Base-by-base conservation (phyloP, 2,797 vertebrate species). In the Spheniscus humboldti region DNA sequence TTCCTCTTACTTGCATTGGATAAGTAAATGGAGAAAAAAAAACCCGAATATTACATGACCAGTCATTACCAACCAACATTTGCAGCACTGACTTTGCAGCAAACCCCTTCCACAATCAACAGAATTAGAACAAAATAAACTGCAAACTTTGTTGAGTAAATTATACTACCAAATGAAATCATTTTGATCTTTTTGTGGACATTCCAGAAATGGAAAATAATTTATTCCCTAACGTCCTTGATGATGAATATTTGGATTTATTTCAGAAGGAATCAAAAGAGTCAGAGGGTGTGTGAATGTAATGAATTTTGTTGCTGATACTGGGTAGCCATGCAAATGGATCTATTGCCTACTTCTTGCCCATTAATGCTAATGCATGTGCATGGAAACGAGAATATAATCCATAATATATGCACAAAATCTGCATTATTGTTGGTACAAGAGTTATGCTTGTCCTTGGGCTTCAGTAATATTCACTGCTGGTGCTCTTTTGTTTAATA, bases 351-450 rank as follows among this genome's bases (percentile, higher is more conserved):
- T 55, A 76, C 64, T 81, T 82, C 87, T 88, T 67, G 53, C 55
- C 90, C 73, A 84, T 97, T 96, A 97, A 97, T 87, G 89, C 73
- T 96, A 92, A 92, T 96, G 84, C 94, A 94, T 95, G 91, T 93
- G 78, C 60, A 84, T 27, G 80, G 88, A 72, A 90, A 91, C 94
- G 82, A 88, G 81, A 89, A 30, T 43, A 66, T 68, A 90, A 93
- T 78, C 94, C 72, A 77, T 86, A 91, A 91, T 71, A 76, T 81
- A 96, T 88, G 89, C 95, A 96, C 72, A 86, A 94, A 97, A 66
- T 83, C 85, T 90, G 73, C 93, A 73, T 92, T 48, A 71, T 79
- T 96, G 76, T 88, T 88, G 88, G 50, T 53, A 67, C 83, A 69
- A 69, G 64, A 80, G 24, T 92, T 91, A 90, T 5, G 6, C 72